phyloP scores from a whole-genome alignment of 2,797 vertebrate species.

The Platalea minor region DNA sequence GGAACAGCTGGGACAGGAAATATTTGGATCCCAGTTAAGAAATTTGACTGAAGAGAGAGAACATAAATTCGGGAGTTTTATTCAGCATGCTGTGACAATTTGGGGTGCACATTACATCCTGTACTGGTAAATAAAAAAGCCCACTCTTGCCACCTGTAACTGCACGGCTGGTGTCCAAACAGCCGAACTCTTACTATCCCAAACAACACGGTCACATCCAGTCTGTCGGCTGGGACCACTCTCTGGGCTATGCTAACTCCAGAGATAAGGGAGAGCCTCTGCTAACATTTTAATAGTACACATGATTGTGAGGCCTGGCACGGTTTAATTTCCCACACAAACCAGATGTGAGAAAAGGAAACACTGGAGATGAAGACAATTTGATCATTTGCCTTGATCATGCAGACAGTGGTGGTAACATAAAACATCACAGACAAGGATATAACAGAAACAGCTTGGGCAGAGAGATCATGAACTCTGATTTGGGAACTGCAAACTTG shows the following conservation, averaged over 20 bases:
- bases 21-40: not conserved
- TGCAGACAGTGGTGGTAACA: not conserved
- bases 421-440: not conserved
- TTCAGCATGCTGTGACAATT: not conserved
- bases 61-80: not conserved
- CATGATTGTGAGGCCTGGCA: fast-evolving
- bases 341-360: not conserved
- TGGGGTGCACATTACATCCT: not conserved
- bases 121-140: not conserved
- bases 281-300: not conserved
- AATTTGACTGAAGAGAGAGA: not conserved
- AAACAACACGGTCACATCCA: not conserved
- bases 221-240: fast-evolving
- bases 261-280: not conserved
- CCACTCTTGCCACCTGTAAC: not conserved
- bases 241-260: not conserved
- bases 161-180: not conserved
- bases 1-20: not conserved
- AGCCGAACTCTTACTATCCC: not conserved
- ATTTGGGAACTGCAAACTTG: not conserved
- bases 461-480: not conserved
- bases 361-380: not conserved
- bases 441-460: not conserved
- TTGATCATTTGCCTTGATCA: not conserved
- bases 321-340: not conserved